Conservation (phyloP, 1,140 invertebrate genomes). For the Anoplophora glabripennis region DNA sequence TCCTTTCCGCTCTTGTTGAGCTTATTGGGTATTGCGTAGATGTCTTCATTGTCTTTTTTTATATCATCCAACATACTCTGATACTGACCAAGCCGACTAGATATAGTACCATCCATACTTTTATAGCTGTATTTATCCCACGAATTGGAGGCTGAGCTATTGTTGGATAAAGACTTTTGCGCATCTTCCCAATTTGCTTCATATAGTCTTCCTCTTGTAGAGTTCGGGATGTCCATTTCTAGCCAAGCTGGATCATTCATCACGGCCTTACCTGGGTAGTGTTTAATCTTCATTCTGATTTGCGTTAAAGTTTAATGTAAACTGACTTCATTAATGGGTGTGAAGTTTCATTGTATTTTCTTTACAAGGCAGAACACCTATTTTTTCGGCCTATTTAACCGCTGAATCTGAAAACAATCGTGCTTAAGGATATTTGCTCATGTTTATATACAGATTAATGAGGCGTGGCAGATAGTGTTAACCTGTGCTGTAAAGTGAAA, state of each 20-base stretch:
- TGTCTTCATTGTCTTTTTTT: conserved; percentile 30
- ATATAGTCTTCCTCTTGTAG: conserved; percentile 71
- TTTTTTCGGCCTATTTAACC: neutral
- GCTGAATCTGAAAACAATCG: conserved; percentile 7
- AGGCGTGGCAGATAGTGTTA: conserved; percentile 7
- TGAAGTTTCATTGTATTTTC: too few species aligned
- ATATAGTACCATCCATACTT: conserved; percentile 30
- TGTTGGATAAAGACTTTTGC: conserved; percentile 38
- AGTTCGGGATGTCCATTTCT: conserved; percentile 57
- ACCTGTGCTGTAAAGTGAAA: conserved; percentile 2
- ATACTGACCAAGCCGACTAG: conserved; percentile 41
- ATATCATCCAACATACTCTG: conserved; percentile 42
- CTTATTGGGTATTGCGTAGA: conserved; percentile 30
- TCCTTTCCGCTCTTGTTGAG: conserved; percentile 24
- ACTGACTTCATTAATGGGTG: neutral
- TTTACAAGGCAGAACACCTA: too few species aligned
- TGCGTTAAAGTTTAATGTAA: neutral
- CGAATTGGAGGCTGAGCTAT: conserved; percentile 35
- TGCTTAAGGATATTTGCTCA: conserved; percentile 6
- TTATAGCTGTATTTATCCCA: conserved; percentile 41
- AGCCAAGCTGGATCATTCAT: conserved; percentile 66
- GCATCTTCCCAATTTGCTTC: conserved; percentile 79
- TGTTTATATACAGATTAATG: conserved; percentile 1
- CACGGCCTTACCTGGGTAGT: conserved; percentile 76
- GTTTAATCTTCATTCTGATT: conserved; percentile 72